A percentile compares a stretch with the other conserved stretches of the same genome.
These are phyloP conservation scores for human DNA, from an alignment of 2,113 vertebrate genomes.

Conservation along the genomic window GRCh38 chr12:106130501-106131000, in stretches of 20 bases:
- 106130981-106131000: fast-evolving
- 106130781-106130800: neutral
- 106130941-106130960: no score
- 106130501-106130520: fast-evolving
- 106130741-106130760: neutral
- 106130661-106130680: neutral
- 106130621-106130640: no score
- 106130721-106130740: neutral
- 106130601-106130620: neutral
- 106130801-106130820: neutral
- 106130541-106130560: neutral
- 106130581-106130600: neutral
- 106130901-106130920: neutral
- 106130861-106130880: neutral
- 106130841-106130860: neutral
- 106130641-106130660: neutral
- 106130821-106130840: neutral
- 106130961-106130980: neutral
- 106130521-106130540: neutral
- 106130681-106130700: neutral
- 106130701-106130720: neutral
- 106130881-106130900: neutral
- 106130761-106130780: neutral
- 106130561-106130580: neutral
- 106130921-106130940: neutral